Percentiles rank a stretch among this genome's conserved stretches.
Evolutionary conservation across 2,888 invertebrate genomes (phyloP).

Genomic region (Melanostoma scalare): DNA sequence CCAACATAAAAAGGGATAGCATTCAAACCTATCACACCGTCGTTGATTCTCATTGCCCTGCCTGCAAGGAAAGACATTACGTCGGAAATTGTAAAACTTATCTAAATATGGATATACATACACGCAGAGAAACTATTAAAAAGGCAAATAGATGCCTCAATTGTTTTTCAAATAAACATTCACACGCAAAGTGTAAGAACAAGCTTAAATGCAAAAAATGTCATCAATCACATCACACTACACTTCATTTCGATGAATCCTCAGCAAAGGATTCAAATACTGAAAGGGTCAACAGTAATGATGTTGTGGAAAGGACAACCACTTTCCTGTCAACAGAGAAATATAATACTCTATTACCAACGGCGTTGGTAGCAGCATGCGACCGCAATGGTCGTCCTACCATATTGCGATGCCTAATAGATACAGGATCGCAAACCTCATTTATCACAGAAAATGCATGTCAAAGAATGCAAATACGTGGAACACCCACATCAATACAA

Average conservation of each 20-base stretch:
- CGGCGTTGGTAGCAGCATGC: not conserved
- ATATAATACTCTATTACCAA: constrained; percentile 3
- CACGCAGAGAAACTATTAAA: not conserved
- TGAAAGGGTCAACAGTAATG: not conserved
- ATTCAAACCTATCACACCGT: not conserved
- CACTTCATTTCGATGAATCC: not conserved
- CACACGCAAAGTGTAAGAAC: not conserved
- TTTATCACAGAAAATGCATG: constrained; percentile 6
- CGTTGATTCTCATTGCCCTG: constrained; percentile 6
- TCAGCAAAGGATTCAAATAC: not conserved
- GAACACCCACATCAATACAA: not conserved
- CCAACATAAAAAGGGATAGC: no score
- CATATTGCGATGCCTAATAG: not conserved
- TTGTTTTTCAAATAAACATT: constrained; percentile 21
- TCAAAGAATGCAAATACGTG: not conserved
- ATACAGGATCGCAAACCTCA: constrained; percentile 8
- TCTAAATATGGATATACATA: not conserved
- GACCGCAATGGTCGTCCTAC: not conserved
- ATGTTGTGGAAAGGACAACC: not conserved
- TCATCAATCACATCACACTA: not conserved
- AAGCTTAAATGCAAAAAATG: not conserved
- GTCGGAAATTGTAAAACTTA: constrained; percentile 6
- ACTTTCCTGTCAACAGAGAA: not conserved
- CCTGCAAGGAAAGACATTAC: constrained; percentile 5
- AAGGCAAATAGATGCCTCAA: constrained; percentile 5